phyloP scores from a whole-genome alignment of 2,888 invertebrate genomes.

The Ommatoiulus sabulosus region DNA sequence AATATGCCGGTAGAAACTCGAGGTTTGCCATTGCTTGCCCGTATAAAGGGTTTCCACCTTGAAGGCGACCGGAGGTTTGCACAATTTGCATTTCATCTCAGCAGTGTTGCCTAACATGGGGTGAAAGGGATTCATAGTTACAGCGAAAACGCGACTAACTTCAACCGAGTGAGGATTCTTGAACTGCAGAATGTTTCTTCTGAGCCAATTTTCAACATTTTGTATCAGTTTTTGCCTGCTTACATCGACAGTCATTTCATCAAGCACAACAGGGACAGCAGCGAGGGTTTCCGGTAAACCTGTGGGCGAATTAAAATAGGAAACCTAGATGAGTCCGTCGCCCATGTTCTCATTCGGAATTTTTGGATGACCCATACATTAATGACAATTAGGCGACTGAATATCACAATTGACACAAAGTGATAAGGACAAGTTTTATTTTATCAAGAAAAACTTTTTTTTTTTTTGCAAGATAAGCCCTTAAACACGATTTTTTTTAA shows the following conservation, averaged over 20 bases:
- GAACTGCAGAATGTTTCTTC: not conserved
- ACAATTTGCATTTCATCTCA: not conserved
- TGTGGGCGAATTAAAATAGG: constrained; percentile 15
- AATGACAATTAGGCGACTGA: not conserved
- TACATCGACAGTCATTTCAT: not conserved
- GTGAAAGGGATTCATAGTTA: constrained; percentile 16
- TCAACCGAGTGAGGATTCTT: constrained; percentile 10
- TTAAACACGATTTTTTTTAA: too few relatives aligned
- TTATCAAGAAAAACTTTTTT: too few relatives aligned
- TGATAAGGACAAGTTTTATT: too few relatives aligned
- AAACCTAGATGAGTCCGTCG: constrained; percentile 17
- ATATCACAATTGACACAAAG: too few relatives aligned
- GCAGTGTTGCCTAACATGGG: not conserved
- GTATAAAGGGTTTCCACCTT: not conserved
- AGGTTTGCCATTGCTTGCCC: constrained; percentile 5
- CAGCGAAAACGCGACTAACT: constrained; percentile 29
- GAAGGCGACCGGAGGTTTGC: not conserved
- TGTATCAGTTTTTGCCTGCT: constrained; percentile 30
- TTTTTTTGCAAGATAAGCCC: too few relatives aligned
- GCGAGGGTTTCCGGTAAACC: not conserved
- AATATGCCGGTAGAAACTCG: not conserved
- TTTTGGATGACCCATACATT: not conserved
- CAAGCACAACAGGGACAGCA: not conserved
- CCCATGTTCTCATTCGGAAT: not conserved
- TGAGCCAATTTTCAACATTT: not conserved